Evolutionary conservation across 1,140 invertebrate species (phyloP).

Genomic region (Limonius californicus): DNA sequence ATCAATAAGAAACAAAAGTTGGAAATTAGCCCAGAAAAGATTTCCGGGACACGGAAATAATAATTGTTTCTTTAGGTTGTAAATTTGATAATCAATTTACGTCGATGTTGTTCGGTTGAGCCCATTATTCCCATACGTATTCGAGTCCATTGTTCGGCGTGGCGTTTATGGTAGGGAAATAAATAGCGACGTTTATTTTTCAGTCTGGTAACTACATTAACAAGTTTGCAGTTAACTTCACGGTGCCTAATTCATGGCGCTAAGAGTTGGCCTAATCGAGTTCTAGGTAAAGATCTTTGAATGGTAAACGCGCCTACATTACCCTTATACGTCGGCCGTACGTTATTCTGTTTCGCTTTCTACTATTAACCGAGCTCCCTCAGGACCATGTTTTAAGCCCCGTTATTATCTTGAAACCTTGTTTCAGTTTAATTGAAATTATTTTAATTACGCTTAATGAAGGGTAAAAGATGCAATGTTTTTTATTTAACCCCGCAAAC

Average conservation of each 20-base stretch:
- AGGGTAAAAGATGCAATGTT: conserved; percentile 25
- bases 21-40: too few relatives aligned
- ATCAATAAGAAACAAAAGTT: too few relatives aligned
- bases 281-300: conserved; percentile 8
- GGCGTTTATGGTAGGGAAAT: neutral
- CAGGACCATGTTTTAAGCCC: conserved; percentile 12
- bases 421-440: conserved; percentile 28
- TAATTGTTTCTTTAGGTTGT: neutral
- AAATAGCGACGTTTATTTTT: neutral
- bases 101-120: neutral
- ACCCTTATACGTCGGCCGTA: conserved; percentile 7
- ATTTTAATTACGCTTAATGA: conserved; percentile 27
- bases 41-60: too few relatives aligned
- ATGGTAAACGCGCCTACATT: neutral
- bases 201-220: conserved; percentile 1
- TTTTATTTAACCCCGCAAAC: conserved; percentile 4
- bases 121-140: neutral
- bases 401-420: conserved; percentile 25
- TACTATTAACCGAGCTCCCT: conserved; percentile 10
- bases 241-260: neutral
- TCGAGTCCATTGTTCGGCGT: neutral
- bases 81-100: neutral
- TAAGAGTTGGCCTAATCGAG: conserved; percentile 2
- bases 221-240: neutral
- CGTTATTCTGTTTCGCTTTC: conserved; percentile 11